phyloP scores from a whole-genome alignment of 2,797 vertebrate species.

The Vultur gryphus region DNA sequence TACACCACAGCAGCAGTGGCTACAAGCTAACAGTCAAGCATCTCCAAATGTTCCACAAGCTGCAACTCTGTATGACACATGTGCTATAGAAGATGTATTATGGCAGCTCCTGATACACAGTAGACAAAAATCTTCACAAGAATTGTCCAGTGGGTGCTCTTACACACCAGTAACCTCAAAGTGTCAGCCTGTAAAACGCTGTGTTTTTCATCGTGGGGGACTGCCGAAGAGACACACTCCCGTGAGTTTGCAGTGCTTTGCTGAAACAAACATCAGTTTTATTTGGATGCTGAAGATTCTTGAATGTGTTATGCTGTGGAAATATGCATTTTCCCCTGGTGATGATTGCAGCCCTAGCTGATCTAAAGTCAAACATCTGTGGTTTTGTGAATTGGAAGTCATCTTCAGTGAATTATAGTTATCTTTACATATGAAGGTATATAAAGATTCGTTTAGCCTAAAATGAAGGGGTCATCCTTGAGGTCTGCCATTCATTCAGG shows the following conservation, averaged over 20 bases:
- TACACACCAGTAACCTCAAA: background rate
- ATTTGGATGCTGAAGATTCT: background rate
- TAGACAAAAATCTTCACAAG: background rate
- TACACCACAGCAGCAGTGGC: background rate
- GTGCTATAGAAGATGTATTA: background rate
- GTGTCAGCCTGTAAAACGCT: background rate
- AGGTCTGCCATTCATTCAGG: background rate
- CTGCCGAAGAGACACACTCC: background rate
- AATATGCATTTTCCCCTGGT: background rate
- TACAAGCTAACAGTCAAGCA: background rate
- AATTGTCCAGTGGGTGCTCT: background rate
- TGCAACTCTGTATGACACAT: background rate
- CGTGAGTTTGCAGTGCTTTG: background rate
- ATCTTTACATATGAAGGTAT: background rate
- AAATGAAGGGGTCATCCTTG: background rate
- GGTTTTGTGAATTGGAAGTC: background rate
- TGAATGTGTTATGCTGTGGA: background rate
- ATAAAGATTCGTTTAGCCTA: background rate
- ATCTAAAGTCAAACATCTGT: background rate
- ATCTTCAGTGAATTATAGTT: background rate
- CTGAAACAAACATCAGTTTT: background rate
- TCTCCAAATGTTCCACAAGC: background rate
- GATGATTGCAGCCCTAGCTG: background rate
- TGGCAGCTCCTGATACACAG: background rate
- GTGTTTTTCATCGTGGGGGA: background rate